Conservation (phyloP, 2,888 invertebrate species). For the Spicauda simplicius region DNA sequence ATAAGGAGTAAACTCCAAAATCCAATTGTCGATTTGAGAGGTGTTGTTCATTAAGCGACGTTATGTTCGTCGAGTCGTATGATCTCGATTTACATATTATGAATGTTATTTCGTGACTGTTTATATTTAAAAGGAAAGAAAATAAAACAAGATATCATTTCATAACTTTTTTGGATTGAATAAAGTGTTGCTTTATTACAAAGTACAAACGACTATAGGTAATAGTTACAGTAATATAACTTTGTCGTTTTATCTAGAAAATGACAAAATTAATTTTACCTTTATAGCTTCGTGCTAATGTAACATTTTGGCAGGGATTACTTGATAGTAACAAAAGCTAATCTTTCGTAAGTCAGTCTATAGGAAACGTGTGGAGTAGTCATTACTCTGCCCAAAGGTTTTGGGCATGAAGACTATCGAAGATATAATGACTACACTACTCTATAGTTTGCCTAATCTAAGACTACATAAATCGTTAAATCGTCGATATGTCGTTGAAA, state of each 20-base stretch:
- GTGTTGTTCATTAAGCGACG: too few relatives aligned
- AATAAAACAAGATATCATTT: slow-evolving; percentile 42
- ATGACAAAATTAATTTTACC: slow-evolving; percentile 65
- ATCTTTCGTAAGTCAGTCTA: slow-evolving; percentile 55
- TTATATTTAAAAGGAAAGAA: neutral
- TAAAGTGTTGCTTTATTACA: slow-evolving; percentile 45
- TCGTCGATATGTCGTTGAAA: neutral
- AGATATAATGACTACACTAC: slow-evolving; percentile 10
- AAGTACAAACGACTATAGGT: slow-evolving; percentile 45
- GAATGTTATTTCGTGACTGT: neutral
- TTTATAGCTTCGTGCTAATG: slow-evolving; percentile 39
- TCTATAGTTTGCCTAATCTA: neutral
- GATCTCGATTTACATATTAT: too few relatives aligned
- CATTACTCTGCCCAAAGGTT: slow-evolving; percentile 71
- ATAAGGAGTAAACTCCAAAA: too few relatives aligned
- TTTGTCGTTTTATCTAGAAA: slow-evolving; percentile 75
- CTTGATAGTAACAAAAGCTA: neutral
- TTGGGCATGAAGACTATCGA: slow-evolving; percentile 73
- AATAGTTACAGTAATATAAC: slow-evolving; percentile 51
- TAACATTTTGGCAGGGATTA: slow-evolving; percentile 27
- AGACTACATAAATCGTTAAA: neutral
- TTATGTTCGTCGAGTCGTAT: too few relatives aligned
- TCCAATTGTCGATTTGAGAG: too few relatives aligned
- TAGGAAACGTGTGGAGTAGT: slow-evolving; percentile 49
- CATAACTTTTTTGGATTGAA: slow-evolving; percentile 43